Percentiles rank a stretch among this genome's conserved stretches.
phyloP scores from a whole-genome alignment of 2,888 invertebrate genomes.

The Latheticus oryzae region DNA sequence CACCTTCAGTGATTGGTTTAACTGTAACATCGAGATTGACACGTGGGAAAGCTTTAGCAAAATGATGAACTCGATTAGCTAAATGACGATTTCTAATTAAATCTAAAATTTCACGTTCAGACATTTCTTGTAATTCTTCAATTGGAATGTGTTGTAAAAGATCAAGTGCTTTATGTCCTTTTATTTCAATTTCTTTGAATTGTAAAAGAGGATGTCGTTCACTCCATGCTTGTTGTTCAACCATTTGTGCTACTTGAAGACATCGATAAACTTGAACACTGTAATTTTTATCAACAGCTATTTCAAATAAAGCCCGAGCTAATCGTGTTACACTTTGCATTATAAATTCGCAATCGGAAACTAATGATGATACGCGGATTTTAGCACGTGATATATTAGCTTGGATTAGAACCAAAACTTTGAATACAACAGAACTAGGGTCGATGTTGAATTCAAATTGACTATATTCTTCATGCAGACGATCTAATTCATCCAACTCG shows the following conservation, averaged over 20 bases:
- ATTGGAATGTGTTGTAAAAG: constrained; percentile 76
- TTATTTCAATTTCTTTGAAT: constrained; percentile 80
- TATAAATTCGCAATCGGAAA: constrained; percentile 90
- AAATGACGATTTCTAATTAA: constrained; percentile 81
- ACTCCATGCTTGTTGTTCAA: constrained; percentile 93
- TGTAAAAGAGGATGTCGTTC: constrained; percentile 88
- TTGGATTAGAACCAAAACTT: constrained; percentile 95
- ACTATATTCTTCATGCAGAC: constrained; percentile 78
- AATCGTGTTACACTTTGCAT: constrained; percentile 89
- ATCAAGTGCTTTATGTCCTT: constrained; percentile 86
- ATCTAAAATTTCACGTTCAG: constrained; percentile 85
- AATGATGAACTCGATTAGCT: constrained; percentile 82
- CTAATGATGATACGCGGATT: constrained; percentile 85
- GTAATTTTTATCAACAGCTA: constrained; percentile 83
- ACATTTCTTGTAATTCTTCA: constrained; percentile 86
- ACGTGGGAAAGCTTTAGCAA: constrained; percentile 86
- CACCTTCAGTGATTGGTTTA: constrained; percentile 96
- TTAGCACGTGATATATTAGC: constrained; percentile 86
- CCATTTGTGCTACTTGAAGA: constrained; percentile 89
- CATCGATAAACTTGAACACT: constrained; percentile 89
- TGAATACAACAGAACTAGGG: constrained; percentile 90
- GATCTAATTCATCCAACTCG: constrained; percentile 91
- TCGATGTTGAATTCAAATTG: constrained; percentile 84
- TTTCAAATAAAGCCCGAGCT: constrained; percentile 92
- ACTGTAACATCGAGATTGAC: constrained; percentile 85